Evolutionary conservation across 92 coral and sea anemone genomes (phyloP), one percentile per base, ranked within the genome.

Genomic region (Zoanthus solanderi): DNA sequence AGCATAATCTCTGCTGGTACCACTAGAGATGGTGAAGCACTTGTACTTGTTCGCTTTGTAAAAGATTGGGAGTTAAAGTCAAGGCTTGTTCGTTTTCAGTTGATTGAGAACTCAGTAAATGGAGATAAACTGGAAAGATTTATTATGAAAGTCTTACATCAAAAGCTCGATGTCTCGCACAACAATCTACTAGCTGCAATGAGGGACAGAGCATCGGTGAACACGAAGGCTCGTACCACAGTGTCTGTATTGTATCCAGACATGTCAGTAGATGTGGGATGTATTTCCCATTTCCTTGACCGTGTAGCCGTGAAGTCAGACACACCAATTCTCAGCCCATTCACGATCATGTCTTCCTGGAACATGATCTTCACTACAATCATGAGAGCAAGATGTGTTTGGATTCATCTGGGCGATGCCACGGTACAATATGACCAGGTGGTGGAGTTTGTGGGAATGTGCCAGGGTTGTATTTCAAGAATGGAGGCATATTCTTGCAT

Each of bases 11-110:
- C 78, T 45, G 89, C 84, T 69, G 86, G 92, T 18, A 89, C 92
- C 66, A 84, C 92, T 5, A 78, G 85, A 83, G 89, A 75, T 75
- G 92, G 85, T 42, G 84, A 84, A 84, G 89, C 88, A 53, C 78
- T 89, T 58, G 82, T 89, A 73, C 73, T 84, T 48, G 75, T 89
- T 23, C 23, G 23, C 66, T 66, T 47, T 77, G 85, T 84, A 28
- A 31, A 65, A 31, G 63, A 89, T 32, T 89, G 89, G 89, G 84
- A 68, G 37, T 18, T 89, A 42, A 76, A 89, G 58, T 30, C 69
- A 60, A 58, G 65, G 65, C 12, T 54, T 54, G 89, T 84, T 75
- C 92, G 89, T 37, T 83, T 89, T 50, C 75, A 75, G 71, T 66
- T 84, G 37, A 52, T 89, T 23, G 58, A 84, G 71, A 89, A 74